Base-by-base conservation (phyloP, 2,888 invertebrate species). In the Nineta flava region DNA sequence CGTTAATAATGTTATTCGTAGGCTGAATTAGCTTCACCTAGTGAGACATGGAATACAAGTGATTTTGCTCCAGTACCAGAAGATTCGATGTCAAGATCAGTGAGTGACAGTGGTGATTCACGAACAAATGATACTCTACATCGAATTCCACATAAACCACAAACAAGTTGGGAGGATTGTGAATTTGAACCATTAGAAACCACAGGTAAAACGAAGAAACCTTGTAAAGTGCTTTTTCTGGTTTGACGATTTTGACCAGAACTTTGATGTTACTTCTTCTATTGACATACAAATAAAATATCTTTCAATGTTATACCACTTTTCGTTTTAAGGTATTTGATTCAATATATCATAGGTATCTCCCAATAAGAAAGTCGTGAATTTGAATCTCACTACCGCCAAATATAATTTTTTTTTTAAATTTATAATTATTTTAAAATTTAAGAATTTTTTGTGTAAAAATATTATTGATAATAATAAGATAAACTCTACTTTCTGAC, bases 171-270 rank as follows among this genome's bases (percentile, higher is more conserved):
- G 87, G 86, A 86, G 54, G 87, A 87, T 60, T 74, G 78, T 2
- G 86, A 87, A 66, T 87, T 87, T 64, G 86, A 86, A 62, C 82
- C 86, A 2, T 72, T 87, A 17, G 86, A 87, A 62, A 85, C 79
- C 59, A 67, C 74, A 49, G 69, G 66, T 40, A 70, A 26, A n/a
- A n/a, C n/a, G n/a, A n/a, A n/a, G n/a, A n/a, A 74, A 54, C 76
- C 77, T 77, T 55, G 55, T 48, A 19, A 42, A 7, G 26, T 34
- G 34, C 10, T 46, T n/a, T n/a, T n/a, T n/a, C n/a, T n/a, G n/a
- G n/a, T n/a, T n/a, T n/a, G n/a, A n/a, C n/a, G n/a, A n/a, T n/a
- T n/a, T n/a, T n/a, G n/a, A n/a, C n/a, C n/a, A n/a, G n/a, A n/a
- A n/a, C n/a, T n/a, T n/a, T n/a, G 26, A 21, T 31, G 34, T 49